Conservation (phyloP, 1,140 invertebrate species). For the Alviniconcha marisindica region DNA sequence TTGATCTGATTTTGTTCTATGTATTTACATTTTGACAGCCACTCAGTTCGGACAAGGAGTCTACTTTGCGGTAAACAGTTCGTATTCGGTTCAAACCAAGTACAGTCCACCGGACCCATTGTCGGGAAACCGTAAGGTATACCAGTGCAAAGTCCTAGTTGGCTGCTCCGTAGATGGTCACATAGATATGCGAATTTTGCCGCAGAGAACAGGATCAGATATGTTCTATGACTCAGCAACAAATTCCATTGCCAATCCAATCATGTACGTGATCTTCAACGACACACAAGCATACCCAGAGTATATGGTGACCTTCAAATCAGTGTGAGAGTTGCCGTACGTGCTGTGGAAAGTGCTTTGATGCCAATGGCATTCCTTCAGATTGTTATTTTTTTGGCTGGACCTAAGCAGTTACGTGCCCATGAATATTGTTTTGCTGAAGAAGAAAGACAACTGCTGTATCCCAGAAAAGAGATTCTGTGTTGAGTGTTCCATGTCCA, state of each 20-base stretch:
- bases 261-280: conserved; percentile 56
- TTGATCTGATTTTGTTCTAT: too few species aligned
- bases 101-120: background rate
- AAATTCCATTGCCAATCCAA: background rate
- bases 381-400: too few species aligned
- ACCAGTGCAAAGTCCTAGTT: conserved; percentile 7
- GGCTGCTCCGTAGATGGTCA: background rate
- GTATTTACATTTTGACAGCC: too few species aligned
- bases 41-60: background rate
- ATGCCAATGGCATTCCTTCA: too few species aligned
- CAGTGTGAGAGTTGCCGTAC: too few species aligned
- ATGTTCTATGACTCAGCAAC: conserved; percentile 48
- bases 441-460: too few species aligned
- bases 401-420: too few species aligned
- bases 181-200: background rate
- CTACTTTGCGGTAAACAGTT: background rate
- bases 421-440: too few species aligned
- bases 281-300: conserved; percentile 66
- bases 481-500: too few species aligned
- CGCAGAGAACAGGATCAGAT: too few species aligned
- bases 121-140: background rate
- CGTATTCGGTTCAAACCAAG: background rate
- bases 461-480: too few species aligned
- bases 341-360: too few species aligned
- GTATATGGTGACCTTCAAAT: conserved; percentile 46